Conservation (phyloP, 2,888 invertebrate species). For the Lapara coniferarum region DNA sequence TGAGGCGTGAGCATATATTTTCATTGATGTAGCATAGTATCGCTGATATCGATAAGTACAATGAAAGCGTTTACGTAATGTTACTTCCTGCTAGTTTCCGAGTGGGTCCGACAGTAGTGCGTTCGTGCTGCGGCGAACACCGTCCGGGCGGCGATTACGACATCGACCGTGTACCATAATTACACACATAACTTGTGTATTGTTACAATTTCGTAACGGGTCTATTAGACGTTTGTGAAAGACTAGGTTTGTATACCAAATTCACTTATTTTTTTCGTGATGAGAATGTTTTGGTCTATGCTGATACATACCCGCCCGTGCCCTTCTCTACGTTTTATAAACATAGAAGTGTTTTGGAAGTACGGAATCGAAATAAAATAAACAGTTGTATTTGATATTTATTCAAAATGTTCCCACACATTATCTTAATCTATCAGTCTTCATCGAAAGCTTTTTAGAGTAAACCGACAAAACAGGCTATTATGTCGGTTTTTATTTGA, state of each 20-base stretch:
- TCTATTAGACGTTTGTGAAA: not conserved
- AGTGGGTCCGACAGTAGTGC: constrained; percentile 37
- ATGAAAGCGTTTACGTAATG: constrained; percentile 68
- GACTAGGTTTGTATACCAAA: no score
- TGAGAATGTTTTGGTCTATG: not conserved
- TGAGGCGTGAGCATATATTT: constrained; percentile 46
- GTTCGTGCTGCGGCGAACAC: constrained; percentile 45
- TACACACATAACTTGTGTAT: constrained; percentile 38
- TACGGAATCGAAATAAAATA: constrained; percentile 6
- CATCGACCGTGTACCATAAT: constrained; percentile 33
- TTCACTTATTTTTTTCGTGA: not conserved
- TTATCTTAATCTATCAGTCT: constrained; percentile 26
- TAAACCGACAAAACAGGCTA: not conserved
- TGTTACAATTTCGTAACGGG: constrained; percentile 37
- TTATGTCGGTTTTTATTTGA: not conserved
- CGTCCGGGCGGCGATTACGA: constrained; percentile 36
- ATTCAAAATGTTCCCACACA: constrained; percentile 11
- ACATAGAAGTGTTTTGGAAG: not conserved
- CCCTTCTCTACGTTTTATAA: not conserved
- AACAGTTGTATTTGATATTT: not conserved
- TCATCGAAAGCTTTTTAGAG: constrained; percentile 18
- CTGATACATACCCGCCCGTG: not conserved
- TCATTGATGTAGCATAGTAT: constrained; percentile 45
- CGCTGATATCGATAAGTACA: constrained; percentile 61
- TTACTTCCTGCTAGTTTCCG: constrained; percentile 49